Evolutionary conservation across 2,888 invertebrate species (phyloP).

Genomic region (Tholera decimalis): DNA sequence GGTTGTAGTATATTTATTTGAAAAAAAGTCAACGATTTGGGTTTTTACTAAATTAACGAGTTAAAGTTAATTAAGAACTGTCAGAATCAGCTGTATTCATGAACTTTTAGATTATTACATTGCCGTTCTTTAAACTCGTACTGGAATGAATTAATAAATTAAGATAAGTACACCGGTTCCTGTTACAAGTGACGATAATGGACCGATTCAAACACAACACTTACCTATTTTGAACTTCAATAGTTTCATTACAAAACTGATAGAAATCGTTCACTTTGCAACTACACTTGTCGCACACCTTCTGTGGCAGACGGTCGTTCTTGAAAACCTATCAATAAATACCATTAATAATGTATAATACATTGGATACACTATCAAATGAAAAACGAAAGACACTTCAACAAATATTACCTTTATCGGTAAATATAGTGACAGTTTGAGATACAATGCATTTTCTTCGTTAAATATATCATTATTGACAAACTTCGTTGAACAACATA

Average conservation of each 20-base stretch:
- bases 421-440: conserved; percentile 94
- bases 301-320: conserved; percentile 93
- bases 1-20: conserved; percentile 8
- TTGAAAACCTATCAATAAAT: conserved; percentile 90
- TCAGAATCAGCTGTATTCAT: conserved; percentile 3
- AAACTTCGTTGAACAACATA: conserved; percentile 87
- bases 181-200: conserved; percentile 28
- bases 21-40: conserved; percentile 11
- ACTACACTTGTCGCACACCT: conserved; percentile 94
- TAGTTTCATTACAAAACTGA: conserved; percentile 94
- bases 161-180: conserved; percentile 41
- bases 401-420: conserved; percentile 93
- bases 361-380: conserved; percentile 67
- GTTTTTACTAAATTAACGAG: conserved; percentile 6
- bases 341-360: conserved; percentile 44
- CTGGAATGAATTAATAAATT: conserved; percentile 37
- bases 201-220: conserved; percentile 57
- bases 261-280: conserved; percentile 94
- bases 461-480: conserved; percentile 94
- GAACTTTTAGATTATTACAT: conserved; percentile 8
- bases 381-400: conserved; percentile 42
- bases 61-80: not conserved
- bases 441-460: conserved; percentile 93
- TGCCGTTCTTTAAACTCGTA: conserved; percentile 6
- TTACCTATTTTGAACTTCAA: conserved; percentile 92